These are phyloP conservation scores for Patella pellucida DNA, from an alignment of 2,888 invertebrate species.

Conservation along the genomic window DNA sequence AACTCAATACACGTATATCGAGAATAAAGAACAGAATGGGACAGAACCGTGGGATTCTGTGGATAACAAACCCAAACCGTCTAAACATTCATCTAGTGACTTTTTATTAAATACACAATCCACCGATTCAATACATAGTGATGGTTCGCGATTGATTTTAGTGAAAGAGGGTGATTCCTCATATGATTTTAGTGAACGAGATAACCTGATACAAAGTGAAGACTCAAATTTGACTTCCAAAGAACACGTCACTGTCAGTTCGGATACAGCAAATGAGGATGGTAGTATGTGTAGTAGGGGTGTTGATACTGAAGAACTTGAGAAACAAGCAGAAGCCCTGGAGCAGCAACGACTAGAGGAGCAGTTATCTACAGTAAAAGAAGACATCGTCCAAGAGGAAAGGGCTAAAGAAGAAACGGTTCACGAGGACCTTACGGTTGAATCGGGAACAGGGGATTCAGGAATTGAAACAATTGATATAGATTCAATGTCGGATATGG, in stretches of 20 bases:
- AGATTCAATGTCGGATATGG: not conserved
- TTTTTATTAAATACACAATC: no score
- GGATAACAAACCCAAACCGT: not conserved
- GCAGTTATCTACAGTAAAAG: not conserved
- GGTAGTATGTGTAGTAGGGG: not conserved
- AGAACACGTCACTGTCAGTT: not conserved
- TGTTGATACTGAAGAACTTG: not conserved
- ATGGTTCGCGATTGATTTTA: not conserved
- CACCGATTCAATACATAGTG: not conserved
- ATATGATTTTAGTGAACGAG: not conserved
- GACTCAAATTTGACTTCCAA: not conserved
- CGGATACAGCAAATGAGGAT: not conserved
- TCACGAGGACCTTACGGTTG: not conserved
- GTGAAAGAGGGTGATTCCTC: not conserved
- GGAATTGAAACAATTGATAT: slow-evolving; percentile 2
- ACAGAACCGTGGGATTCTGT: not conserved
- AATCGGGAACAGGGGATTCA: not conserved
- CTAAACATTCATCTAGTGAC: not conserved
- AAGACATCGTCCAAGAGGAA: no score
- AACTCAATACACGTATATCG: not conserved
- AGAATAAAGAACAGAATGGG: not conserved
- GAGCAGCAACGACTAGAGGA: not conserved
- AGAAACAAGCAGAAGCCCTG: not conserved
- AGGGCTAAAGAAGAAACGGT: no score
- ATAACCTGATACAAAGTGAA: not conserved